These are phyloP conservation scores for Malacoctenus gilli DNA, from an alignment of 2,797 vertebrate genomes.

Conservation along the genomic window DNA sequence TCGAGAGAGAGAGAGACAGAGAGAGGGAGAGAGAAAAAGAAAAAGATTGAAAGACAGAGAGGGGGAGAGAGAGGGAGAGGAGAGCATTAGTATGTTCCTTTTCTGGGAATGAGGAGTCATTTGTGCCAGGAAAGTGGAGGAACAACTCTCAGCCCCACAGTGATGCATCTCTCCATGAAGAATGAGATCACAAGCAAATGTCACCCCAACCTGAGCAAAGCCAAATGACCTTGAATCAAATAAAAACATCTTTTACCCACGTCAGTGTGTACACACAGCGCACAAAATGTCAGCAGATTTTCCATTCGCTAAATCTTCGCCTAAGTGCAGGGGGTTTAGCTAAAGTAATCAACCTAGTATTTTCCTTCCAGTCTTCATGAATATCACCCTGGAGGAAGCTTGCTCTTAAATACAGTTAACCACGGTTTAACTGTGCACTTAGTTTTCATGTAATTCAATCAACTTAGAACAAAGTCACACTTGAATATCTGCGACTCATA, in stretches of 20 bases:
- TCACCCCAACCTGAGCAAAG: slow-evolving; percentile 69
- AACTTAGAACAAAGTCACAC: slow-evolving; percentile 46
- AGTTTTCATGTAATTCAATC: slow-evolving; percentile 48
- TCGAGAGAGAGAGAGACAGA: slow-evolving; percentile 38
- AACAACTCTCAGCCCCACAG: slow-evolving; percentile 70
- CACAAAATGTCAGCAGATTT: slow-evolving; percentile 76
- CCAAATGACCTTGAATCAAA: slow-evolving; percentile 77
- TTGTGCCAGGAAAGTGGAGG: slow-evolving; percentile 81
- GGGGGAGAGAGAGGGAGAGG: slow-evolving; percentile 34
- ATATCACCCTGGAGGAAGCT: slow-evolving; percentile 51
- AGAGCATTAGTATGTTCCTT: slow-evolving; percentile 69
- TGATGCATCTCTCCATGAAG: slow-evolving; percentile 76
- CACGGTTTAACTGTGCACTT: slow-evolving; percentile 45
- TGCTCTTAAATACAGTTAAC: slow-evolving; percentile 55
- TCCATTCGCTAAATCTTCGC: slow-evolving; percentile 69
- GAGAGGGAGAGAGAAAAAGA: slow-evolving; percentile 17
- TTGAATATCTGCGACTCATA: slow-evolving; percentile 22
- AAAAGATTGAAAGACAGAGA: slow-evolving; percentile 27
- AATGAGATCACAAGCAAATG: slow-evolving; percentile 79
- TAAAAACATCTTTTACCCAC: slow-evolving; percentile 70
- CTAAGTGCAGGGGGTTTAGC: slow-evolving; percentile 72
- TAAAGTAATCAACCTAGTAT: slow-evolving; percentile 68
- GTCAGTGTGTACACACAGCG: slow-evolving; percentile 52
- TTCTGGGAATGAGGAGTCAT: slow-evolving; percentile 81
- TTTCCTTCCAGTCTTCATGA: slow-evolving; percentile 54